Conservation (phyloP, 1,140 invertebrate species). For the Diorhabda sublineata region DNA sequence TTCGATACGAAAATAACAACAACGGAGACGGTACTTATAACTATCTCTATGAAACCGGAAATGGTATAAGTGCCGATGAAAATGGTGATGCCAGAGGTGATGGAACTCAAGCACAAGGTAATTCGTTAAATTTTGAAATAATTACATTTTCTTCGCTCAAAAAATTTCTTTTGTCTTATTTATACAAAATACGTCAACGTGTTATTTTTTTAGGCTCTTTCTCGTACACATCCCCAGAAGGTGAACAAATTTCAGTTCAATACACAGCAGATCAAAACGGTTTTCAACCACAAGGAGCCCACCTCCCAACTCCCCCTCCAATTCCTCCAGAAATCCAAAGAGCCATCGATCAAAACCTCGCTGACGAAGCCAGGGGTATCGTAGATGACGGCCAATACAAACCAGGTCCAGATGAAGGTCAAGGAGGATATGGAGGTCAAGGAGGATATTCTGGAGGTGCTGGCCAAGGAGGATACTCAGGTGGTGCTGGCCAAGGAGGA, state of each 20-base stretch:
- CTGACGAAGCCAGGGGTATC: constrained; percentile 39
- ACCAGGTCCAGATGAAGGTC: constrained; percentile 25
- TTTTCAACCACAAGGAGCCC: constrained; percentile 50
- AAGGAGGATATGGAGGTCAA: constrained; percentile 13
- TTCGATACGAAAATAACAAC: constrained; percentile 51
- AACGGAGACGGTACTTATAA: constrained; percentile 34
- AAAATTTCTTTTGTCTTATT: neutral
- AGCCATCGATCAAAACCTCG: constrained; percentile 49
- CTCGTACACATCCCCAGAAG: constrained; percentile 55
- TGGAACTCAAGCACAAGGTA: constrained; percentile 32
- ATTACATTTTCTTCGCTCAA: neutral
- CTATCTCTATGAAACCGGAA: constrained; percentile 38
- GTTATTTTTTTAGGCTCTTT: constrained; percentile 34
- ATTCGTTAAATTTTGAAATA: neutral
- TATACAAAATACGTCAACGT: neutral
- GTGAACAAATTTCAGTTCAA: constrained; percentile 50
- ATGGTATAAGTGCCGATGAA: constrained; percentile 39
- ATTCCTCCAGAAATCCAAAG: constrained; percentile 51
- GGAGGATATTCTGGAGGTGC: constrained; percentile 11
- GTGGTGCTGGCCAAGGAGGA: too few relatives aligned
- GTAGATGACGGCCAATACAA: constrained; percentile 37
- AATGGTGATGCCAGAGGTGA: constrained; percentile 46
- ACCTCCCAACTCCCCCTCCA: constrained; percentile 52
- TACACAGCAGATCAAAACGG: constrained; percentile 58
- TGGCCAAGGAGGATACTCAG: neutral